phyloP scores from a whole-genome alignment of 2,113 vertebrate genomes.

The Siniperca chuatsi region DNA sequence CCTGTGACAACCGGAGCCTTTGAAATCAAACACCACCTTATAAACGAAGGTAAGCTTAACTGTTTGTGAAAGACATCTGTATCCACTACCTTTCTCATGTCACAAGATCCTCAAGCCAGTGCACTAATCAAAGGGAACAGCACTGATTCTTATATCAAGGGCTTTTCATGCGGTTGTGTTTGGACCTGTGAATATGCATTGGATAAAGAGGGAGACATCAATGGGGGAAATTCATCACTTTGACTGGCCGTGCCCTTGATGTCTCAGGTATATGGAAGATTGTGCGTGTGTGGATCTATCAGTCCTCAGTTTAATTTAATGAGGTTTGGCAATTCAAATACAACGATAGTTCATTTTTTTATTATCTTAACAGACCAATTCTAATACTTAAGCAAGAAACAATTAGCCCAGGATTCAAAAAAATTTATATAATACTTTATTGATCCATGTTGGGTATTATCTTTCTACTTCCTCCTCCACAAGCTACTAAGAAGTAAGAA shows the following conservation, averaged over 20 bases:
- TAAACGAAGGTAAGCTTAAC: constrained; percentile 18
- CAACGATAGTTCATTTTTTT: constrained; percentile 5
- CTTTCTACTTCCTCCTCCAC: constrained; percentile 11
- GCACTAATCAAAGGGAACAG: constrained; percentile 44
- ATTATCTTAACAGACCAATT: constrained; percentile 12
- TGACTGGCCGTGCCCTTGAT: constrained; percentile 34
- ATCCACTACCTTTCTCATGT: constrained; percentile 24
- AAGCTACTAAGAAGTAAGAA: background rate
- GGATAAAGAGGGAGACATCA: constrained; percentile 20
- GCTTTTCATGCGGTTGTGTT: constrained; percentile 37
- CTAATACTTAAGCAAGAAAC: background rate
- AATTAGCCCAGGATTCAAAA: background rate
- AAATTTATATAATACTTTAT: constrained; percentile 25
- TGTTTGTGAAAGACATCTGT: constrained; percentile 37
- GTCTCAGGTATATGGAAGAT: constrained; percentile 19
- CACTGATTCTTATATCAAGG: constrained; percentile 14
- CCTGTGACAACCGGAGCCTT: constrained; percentile 14
- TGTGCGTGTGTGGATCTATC: background rate
- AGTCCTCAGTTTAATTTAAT: background rate
- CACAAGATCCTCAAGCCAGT: background rate
- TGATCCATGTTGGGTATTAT: constrained; percentile 34
- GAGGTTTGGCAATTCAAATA: background rate
- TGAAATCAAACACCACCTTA: constrained; percentile 46
- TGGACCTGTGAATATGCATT: constrained; percentile 15
- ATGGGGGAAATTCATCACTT: constrained; percentile 42